Evolutionary conservation across 2,888 invertebrate genomes (phyloP), one percentile per base, ranked within the genome.

Genomic region (Cephus runcator): DNA sequence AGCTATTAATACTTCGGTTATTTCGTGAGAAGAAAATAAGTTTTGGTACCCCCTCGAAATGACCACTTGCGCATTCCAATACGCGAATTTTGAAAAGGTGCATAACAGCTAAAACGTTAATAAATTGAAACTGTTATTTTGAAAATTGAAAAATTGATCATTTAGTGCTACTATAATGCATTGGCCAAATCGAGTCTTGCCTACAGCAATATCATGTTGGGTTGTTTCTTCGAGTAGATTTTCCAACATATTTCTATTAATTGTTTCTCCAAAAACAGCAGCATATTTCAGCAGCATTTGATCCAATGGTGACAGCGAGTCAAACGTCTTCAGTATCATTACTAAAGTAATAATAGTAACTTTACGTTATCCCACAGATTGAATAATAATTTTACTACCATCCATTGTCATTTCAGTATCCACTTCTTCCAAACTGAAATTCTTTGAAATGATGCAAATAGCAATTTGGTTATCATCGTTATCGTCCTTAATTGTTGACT

Each of bases 251-350:
- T 92, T 90, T 81, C 95, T 92, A 1, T 94, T 93, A 83, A 95
- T 94, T n/a, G 92, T 92, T 77, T 94, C 94, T 0, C 95, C 95
- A 12, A 95, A 90, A 4, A 95, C 94, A 0, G 95, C 93, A 12
- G 94, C 94, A 83, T 94, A 94, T 90, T 95, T 95, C 40, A 95
- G 86, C 23, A 95, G 85, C 85, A 94, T 92, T 88, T 95, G 95
- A 87, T 95, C 95, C 81, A 94, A 93, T 0, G 94, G 93, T 4
- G 93, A 93, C 80, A 95, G 86, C 0, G 94, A 94, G 87, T 95
- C 95, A 84, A 94, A 95, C 0, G 94, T 93, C 89, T 94, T 94
- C 83, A 95, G 86, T 77, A 95, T 93, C 79, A 94, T 92, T 34
- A 93, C 95, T 94, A 84, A n/a, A 91, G 15, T 40, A 15, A 40